A percentile compares a stretch with the other conserved stretches of the same genome.
Evolutionary conservation across 1,140 invertebrate genomes (phyloP).

Genomic region (Drosophila lacteicornis): DNA sequence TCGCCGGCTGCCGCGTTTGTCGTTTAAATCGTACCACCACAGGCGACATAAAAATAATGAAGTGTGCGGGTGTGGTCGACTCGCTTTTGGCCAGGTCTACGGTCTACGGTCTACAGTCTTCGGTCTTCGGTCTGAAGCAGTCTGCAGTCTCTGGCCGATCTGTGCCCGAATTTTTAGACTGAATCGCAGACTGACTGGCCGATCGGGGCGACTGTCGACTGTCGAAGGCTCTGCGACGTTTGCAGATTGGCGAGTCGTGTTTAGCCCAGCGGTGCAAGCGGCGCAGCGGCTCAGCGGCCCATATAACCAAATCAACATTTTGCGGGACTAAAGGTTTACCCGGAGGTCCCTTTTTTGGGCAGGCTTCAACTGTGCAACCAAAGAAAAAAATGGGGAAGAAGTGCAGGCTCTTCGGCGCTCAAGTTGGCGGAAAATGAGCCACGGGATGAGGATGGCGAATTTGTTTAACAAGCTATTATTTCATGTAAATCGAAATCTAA

Average conservation of each 20-base stretch:
- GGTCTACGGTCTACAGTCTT: conserved; percentile 37
- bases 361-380: conserved; percentile 3
- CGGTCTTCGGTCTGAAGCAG: conserved; percentile 10
- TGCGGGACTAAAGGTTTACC: conserved; percentile 13
- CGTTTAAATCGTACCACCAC: conserved; percentile 84
- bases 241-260: conserved; percentile 80
- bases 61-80: conserved; percentile 85
- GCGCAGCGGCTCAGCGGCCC: conserved; percentile 18
- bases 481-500: conserved; percentile 7
- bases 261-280: conserved; percentile 68
- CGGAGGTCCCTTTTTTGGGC: conserved; percentile 30
- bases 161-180: conserved; percentile 23
- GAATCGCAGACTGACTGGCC: conserved; percentile 61
- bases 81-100: conserved; percentile 65
- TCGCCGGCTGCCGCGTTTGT: conserved; percentile 70
- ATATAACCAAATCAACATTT: conserved; percentile 74
- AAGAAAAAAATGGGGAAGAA: background rate
- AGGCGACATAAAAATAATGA: conserved; percentile 85
- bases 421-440: conserved; percentile 12
- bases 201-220: conserved; percentile 72
- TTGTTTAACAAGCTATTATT: conserved; percentile 20
- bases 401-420: conserved; percentile 1
- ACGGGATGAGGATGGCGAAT: conserved; percentile 7
- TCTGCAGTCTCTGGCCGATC: conserved; percentile 14
- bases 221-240: conserved; percentile 72